Conservation (phyloP, 1,140 invertebrate species). For the Ips typographus region DNA sequence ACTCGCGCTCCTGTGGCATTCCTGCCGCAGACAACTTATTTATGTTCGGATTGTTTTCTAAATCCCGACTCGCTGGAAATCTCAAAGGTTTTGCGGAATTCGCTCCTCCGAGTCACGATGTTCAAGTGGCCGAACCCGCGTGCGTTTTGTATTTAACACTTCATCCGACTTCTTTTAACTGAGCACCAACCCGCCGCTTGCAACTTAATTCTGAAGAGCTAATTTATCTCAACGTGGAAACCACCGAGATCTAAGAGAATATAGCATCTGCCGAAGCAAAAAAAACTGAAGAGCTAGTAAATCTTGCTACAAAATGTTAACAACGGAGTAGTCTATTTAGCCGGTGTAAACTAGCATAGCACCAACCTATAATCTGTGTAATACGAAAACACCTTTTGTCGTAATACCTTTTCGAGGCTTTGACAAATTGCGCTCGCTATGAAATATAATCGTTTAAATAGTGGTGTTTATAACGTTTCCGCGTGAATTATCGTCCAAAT, state of each 20-base stretch:
- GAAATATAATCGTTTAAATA: constrained; percentile 43
- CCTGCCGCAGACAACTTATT: constrained; percentile 52
- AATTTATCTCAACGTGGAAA: background rate
- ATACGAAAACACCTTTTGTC: constrained; percentile 38
- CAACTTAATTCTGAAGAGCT: background rate
- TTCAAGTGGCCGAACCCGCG: constrained; percentile 29
- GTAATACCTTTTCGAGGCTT: constrained; percentile 36
- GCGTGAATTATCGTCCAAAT: constrained; percentile 42
- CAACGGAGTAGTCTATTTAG: constrained; percentile 33
- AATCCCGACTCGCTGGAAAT: constrained; percentile 48
- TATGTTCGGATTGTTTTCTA: constrained; percentile 54
- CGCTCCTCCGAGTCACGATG: constrained; percentile 46
- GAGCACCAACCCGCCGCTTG: background rate
- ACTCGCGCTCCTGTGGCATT: constrained; percentile 37
- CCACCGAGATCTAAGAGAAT: no score
- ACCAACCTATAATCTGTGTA: constrained; percentile 37
- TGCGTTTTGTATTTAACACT: constrained; percentile 34
- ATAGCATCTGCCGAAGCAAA: no score
- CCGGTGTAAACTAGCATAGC: constrained; percentile 25
- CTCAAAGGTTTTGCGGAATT: constrained; percentile 51
- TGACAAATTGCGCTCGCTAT: constrained; percentile 40
- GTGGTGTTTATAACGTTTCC: constrained; percentile 44
- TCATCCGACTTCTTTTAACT: constrained; percentile 18
- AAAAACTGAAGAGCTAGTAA: background rate
- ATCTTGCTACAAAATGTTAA: constrained; percentile 16